These are phyloP conservation scores for Cheilosia variabilis DNA, from an alignment of 2,888 invertebrate genomes.

Conservation along the genomic window DNA sequence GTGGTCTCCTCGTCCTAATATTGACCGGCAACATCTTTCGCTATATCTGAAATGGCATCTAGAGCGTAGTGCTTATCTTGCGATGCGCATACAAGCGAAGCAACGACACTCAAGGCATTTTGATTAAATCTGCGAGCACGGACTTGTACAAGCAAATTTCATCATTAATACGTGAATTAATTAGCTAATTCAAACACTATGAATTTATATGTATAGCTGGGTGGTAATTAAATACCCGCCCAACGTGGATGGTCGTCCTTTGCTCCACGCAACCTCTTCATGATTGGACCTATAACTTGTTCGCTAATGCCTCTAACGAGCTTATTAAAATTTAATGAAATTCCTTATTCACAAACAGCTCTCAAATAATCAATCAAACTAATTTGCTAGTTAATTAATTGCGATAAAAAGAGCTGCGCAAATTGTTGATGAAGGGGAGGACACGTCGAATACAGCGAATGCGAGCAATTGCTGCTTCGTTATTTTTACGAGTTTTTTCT, in stretches of 20 bases:
- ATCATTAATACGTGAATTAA: constrained; percentile 73
- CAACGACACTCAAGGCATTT: constrained; percentile 55
- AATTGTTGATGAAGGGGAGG: constrained; percentile 40
- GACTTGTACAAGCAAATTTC: constrained; percentile 63
- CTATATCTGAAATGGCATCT: neutral
- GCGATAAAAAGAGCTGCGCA: constrained; percentile 74
- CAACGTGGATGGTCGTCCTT: constrained; percentile 29
- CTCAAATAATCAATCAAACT: constrained; percentile 76
- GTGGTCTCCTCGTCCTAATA: constrained; percentile 49
- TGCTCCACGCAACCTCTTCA: constrained; percentile 33
- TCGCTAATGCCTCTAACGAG: constrained; percentile 75
- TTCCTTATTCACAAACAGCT: constrained; percentile 75
- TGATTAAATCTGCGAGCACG: constrained; percentile 65
- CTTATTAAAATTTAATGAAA: constrained; percentile 76
- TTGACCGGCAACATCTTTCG: constrained; percentile 28
- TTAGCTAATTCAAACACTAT: constrained; percentile 75
- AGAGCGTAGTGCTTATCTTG: constrained; percentile 42
- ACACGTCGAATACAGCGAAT: neutral
- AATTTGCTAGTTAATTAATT: constrained; percentile 76
- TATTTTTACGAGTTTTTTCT: constrained; percentile 50
- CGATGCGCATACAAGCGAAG: constrained; percentile 39
- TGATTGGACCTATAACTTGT: constrained; percentile 53
- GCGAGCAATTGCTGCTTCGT: constrained; percentile 69
- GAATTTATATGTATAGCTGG: constrained; percentile 47
- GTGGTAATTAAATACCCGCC: constrained; percentile 66